Evolutionary conservation across 2,888 invertebrate species (phyloP), one percentile per base, ranked within the genome.

Genomic region (Drosophila nr. perissopoda): DNA sequence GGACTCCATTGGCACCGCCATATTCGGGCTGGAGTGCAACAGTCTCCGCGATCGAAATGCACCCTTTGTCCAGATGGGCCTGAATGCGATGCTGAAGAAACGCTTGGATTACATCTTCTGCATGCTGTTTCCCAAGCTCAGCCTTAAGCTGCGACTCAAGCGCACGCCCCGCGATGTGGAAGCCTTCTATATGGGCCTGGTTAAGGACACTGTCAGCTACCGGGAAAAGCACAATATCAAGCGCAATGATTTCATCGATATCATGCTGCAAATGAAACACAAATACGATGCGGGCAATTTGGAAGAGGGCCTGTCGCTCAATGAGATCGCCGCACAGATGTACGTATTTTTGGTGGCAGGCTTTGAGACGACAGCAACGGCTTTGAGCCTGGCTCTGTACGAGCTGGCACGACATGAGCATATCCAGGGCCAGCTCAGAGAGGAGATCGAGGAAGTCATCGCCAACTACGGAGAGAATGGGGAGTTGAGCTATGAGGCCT

Each of bases 321-420:
- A 91, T n/a, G 89, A 93, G 70, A 84, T 92, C 4, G 84, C 91
- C 0, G 92, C 92, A 0, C 91, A 92, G 45, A 84, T 89, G 8
- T 91, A 90, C 64, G 77, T 92, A 0, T 92, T 92, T 52, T 90
- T 92, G 25, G 69, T 80, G 10, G 92, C 95, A 10, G 96, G 96
- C 0, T 95, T 95, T 80, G 95, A 96, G 88, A 95, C 95, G 0
- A 95, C 95, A 0, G 95, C 96, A 0, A 94, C 95, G 0, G 94
- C 95, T 0, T 93, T 95, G 18, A 94, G 94, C 73, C 95, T 94
- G 69, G 81, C 88, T 0, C 48, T 92, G 0, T 92, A 91, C 18
- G 92, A 92, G 65, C 63, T 92, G 63, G 91, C 91, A 0, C 53
- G 69, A 4, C 72, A 92, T 65, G 71, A 62, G 11, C 61, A 89